Conservation (phyloP, 2,888 invertebrate genomes). For the Harpalus rufipes region DNA sequence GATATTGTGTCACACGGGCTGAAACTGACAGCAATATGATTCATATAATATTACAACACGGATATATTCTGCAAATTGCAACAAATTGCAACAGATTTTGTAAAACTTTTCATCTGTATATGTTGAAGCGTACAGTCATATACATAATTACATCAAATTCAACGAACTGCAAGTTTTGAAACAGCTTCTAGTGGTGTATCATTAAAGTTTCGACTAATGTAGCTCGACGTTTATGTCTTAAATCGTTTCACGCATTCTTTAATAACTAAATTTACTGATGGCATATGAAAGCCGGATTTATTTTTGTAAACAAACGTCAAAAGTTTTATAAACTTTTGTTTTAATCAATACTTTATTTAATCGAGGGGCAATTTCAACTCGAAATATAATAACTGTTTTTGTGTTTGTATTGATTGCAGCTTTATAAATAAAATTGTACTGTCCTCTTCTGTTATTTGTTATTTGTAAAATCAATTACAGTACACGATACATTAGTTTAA, state of each 20-base stretch:
- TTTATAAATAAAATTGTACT: constrained; percentile 29
- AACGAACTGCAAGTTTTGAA: constrained; percentile 34
- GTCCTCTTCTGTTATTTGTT: constrained; percentile 8
- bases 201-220: constrained; percentile 42
- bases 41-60: background rate
- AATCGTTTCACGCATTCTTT: constrained; percentile 16
- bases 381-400: constrained; percentile 22
- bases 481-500: constrained; percentile 7
- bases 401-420: constrained; percentile 26
- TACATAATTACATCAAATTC: constrained; percentile 45
- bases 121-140: background rate
- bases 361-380: background rate
- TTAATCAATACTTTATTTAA: constrained; percentile 11
- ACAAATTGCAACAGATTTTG: background rate
- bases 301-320: constrained; percentile 15
- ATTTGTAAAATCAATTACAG: constrained; percentile 33
- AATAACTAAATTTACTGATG: constrained; percentile 1
- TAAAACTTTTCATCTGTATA: constrained; percentile 14
- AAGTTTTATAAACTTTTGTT: constrained; percentile 27
- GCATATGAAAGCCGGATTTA: background rate
- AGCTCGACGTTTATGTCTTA: background rate
- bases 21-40: background rate
- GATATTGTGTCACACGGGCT: background rate
- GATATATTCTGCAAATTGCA: background rate
- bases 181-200: constrained; percentile 7